Conservation (phyloP, 2,797 vertebrate species). For the Otolemur crassicaudatus region DNA sequence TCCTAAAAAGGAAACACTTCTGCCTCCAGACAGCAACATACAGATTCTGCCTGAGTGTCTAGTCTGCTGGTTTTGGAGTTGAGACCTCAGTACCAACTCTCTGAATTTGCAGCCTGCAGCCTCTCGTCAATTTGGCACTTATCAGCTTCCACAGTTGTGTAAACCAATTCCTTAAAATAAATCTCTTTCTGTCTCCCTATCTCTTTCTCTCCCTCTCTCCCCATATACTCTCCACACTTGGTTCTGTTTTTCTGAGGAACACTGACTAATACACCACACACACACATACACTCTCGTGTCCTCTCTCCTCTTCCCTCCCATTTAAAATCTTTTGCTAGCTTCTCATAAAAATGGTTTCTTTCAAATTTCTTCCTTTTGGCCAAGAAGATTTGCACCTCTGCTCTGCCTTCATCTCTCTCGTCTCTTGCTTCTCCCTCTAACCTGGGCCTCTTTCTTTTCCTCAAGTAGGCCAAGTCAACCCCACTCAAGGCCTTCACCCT, state of each 20-base stretch:
- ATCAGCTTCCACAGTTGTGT: neutral
- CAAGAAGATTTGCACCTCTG: neutral
- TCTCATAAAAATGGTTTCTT: constrained; percentile 1
- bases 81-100: neutral
- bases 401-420: neutral
- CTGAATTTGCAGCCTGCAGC: neutral
- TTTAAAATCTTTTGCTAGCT: neutral
- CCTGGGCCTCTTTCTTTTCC: neutral
- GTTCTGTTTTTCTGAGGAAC: neutral
- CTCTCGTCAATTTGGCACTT: neutral
- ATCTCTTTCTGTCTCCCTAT: neutral
- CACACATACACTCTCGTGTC: neutral
- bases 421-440: neutral
- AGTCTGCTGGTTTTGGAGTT: neutral
- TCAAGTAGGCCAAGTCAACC: neutral
- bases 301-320: neutral
- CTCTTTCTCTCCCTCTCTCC: neutral
- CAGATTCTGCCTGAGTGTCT: neutral
- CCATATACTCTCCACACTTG: neutral
- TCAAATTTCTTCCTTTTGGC: neutral
- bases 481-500: neutral
- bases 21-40: neutral
- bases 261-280: neutral
- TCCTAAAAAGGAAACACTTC: neutral
- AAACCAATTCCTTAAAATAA: neutral